These are phyloP conservation scores for Chrysotoxum bicinctum DNA, from an alignment of 2,888 invertebrate genomes.

Conservation along the genomic window DNA sequence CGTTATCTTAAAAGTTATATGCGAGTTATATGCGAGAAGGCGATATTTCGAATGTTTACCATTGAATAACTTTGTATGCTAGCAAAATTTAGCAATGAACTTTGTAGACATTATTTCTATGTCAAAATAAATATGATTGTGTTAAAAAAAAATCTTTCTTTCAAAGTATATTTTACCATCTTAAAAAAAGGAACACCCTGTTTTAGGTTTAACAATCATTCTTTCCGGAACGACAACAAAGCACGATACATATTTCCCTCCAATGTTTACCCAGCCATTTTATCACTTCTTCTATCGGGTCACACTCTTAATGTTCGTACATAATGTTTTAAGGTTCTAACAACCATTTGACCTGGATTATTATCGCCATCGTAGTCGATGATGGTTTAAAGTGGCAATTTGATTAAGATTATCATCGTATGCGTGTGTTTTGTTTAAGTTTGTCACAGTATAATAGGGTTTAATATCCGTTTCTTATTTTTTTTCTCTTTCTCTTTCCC, in stretches of 20 bases:
- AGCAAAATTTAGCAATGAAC: too few species aligned
- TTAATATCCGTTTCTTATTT: conserved; percentile 15
- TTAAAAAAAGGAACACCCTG: not conserved
- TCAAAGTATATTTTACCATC: not conserved
- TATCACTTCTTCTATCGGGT: conserved; percentile 16
- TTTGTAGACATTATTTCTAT: too few species aligned
- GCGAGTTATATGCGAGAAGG: too few species aligned
- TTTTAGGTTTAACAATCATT: not conserved
- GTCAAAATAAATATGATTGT: too few species aligned
- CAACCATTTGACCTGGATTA: conserved; percentile 54
- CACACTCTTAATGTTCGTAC: not conserved
- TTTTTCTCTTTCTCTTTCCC: not conserved
- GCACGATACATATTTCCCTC: not conserved
- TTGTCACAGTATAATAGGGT: conserved; percentile 18
- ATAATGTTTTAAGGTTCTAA: not conserved
- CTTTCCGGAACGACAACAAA: conserved; percentile 13
- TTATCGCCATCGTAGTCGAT: conserved; percentile 25
- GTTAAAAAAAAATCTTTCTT: too few species aligned
- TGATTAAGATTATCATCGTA: conserved; percentile 32
- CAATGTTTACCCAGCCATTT: not conserved
- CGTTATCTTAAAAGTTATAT: too few species aligned
- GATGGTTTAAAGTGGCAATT: conserved; percentile 28
- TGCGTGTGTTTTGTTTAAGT: conserved; percentile 24
- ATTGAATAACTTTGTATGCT: too few species aligned
- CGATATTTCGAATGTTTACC: too few species aligned